A percentile compares a stretch with the other conserved stretches of the same genome.
Evolutionary conservation across 35 echinoderm and acorn worm genomes (phyloP).

Genomic region (Lytechinus variegatus): DNA sequence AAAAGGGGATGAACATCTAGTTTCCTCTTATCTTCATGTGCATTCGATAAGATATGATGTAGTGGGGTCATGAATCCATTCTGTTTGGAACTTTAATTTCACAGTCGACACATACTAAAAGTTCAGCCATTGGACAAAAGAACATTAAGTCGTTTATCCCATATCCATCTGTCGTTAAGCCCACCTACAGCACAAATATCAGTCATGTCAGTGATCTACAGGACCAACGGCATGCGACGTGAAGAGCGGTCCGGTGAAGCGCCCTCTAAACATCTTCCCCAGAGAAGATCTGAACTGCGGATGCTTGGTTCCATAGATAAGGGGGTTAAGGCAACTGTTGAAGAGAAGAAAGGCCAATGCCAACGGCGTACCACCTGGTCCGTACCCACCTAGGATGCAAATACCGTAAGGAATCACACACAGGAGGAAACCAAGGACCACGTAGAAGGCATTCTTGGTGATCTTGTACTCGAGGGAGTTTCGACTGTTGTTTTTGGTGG

Average conservation of each 20-base stretch:
- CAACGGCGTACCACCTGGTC: background rate
- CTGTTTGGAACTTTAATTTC: too few relatives aligned
- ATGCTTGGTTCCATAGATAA: constrained; percentile 37
- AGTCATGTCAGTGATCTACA: background rate
- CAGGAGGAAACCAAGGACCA: constrained; percentile 48
- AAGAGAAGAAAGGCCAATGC: background rate
- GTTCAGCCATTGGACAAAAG: too few relatives aligned
- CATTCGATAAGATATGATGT: too few relatives aligned
- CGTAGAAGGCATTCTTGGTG: constrained; percentile 39
- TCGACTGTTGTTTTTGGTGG: background rate
- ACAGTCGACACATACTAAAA: too few relatives aligned
- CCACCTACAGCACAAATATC: too few relatives aligned
- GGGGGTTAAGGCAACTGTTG: constrained; percentile 38
- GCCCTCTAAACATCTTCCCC: background rate
- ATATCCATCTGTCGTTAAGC: too few relatives aligned
- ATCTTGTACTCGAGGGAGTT: background rate
- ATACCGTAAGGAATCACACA: constrained; percentile 30
- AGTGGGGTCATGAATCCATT: too few relatives aligned
- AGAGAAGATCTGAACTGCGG: background rate
- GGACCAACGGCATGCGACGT: background rate
- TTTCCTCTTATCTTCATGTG: too few relatives aligned
- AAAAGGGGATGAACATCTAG: too few relatives aligned
- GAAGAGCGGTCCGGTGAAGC: background rate
- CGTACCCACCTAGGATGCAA: background rate
- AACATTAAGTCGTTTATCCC: too few relatives aligned